Evolutionary conservation across 2,888 invertebrate species (phyloP), one percentile per base, ranked within the genome.

Genomic region (Cistogaster globosa): DNA sequence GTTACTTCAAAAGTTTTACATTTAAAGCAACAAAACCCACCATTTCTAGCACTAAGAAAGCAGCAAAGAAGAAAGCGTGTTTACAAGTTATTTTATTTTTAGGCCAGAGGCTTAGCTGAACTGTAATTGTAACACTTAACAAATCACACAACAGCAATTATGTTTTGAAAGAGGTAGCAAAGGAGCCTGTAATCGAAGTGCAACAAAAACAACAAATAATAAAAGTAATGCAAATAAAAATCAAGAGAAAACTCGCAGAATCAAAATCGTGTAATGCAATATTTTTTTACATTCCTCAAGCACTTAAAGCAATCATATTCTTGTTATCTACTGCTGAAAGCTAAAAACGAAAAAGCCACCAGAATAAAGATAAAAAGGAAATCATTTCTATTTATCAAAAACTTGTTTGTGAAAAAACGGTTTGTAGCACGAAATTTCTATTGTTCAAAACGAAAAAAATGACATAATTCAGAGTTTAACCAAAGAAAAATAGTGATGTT

Each of bases 41-140:
- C 58, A 67, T 55, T 77, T 68, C 32, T 14, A 22, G 7, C 53
- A 36, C n/a, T 16, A 69, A 45, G 60, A 36, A 55, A 20, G 42
- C 36, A 42, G 2, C 12, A 20, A 12, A 36, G 65, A 72, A 53
- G 36, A 16, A 45, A 67, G 63, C 57, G 18, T 72, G 63, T 22
- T 51, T 38, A 51, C 55, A 79, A 65, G 26, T 12, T 51, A 22
- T 48, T 76, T 57, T 36, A 20, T 76, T 81, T 74, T 51, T 77
- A 74, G 76, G 77, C 80, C 80, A 84, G 72, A 69, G 67, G 48
- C 77, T 68, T 69, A 68, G 72, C 51, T 53, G 67, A 80, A 51
- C 69, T 81, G 65, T 85, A 72, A 69, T 53, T 68, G 42, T 58
- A 69, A 58, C 16, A 22, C 53, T 20, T 22, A 65, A 53, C 38